Conservation (phyloP, 2,113 vertebrate species). For the Tachuris rubrigastra region DNA sequence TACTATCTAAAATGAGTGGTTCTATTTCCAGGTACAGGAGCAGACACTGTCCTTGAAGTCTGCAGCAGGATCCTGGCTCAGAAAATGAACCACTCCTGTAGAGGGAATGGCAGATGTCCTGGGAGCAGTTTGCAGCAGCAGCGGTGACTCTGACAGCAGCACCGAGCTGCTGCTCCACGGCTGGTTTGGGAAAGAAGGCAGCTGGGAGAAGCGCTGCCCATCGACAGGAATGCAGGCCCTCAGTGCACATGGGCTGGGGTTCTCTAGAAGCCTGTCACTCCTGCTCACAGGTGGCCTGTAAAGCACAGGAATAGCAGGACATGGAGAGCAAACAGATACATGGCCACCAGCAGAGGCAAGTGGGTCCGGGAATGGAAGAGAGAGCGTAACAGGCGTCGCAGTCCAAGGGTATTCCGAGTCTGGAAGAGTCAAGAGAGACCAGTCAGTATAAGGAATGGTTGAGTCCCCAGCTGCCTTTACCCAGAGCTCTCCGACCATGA, state of each 20-base stretch:
- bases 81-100: background rate
- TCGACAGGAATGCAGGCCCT: background rate
- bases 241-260: background rate
- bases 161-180: background rate
- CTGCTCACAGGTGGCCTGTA: slow-evolving; percentile 83
- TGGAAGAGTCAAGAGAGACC: slow-evolving; percentile 55
- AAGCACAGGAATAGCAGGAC: slow-evolving; percentile 87
- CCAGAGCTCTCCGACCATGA: background rate
- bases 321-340: slow-evolving; percentile 87
- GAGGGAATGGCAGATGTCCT: background rate
- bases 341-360: slow-evolving; percentile 79
- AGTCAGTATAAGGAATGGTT: background rate
- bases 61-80: background rate
- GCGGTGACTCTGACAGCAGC: background rate
- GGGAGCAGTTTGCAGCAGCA: background rate
- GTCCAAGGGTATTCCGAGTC: slow-evolving; percentile 73
- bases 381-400: slow-evolving; percentile 78
- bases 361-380: slow-evolving; percentile 83
- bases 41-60: background rate
- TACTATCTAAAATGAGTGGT: background rate
- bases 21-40: background rate
- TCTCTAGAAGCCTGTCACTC: background rate
- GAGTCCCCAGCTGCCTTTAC: background rate
- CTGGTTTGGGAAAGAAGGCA: background rate
- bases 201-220: background rate